A percentile compares a stretch with the other conserved stretches of the same genome.
Conservation (phyloP, 2,888 invertebrate species). For the Meiosimyza platycephala region DNA sequence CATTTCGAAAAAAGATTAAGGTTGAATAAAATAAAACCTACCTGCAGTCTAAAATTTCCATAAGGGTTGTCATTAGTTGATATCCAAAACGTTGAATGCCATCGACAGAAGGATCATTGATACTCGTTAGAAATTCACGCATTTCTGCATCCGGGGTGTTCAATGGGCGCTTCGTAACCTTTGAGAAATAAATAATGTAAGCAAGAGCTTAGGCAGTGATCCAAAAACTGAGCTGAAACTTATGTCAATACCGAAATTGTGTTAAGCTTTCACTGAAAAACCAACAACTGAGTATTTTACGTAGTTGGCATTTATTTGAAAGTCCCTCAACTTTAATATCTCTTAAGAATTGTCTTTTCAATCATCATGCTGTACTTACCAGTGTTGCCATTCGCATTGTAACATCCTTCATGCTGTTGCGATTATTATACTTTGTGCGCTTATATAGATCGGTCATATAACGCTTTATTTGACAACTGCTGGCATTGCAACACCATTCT, state of each 20-base stretch:
- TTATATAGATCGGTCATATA: conserved; percentile 53
- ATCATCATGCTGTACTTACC: conserved; percentile 47
- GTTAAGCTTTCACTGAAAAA: no score
- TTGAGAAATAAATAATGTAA: background rate
- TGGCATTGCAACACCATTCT: conserved; percentile 50
- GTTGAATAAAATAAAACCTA: conserved; percentile 39
- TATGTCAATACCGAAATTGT: no score
- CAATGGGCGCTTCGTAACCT: conserved; percentile 51
- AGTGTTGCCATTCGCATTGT: conserved; percentile 57
- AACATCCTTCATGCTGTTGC: conserved; percentile 54
- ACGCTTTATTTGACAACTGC: conserved; percentile 44
- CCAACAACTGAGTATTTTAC: no score
- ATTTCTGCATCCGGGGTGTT: conserved; percentile 48
- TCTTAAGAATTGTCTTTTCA: background rate
- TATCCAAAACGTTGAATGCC: conserved; percentile 54
- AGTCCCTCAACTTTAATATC: no score
- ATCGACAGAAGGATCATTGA: conserved; percentile 52
- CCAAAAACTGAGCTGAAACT: no score
- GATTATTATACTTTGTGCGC: conserved; percentile 53
- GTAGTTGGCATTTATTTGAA: no score
- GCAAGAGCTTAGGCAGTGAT: background rate
- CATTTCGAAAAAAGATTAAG: no score
- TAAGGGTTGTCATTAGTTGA: conserved; percentile 48
- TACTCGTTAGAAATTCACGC: conserved; percentile 49
- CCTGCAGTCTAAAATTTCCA: conserved; percentile 57